A percentile compares a stretch with the other conserved stretches of the same genome.
Evolutionary conservation across 2,888 invertebrate species (phyloP).

Genomic region (Agriopis aurantiaria): DNA sequence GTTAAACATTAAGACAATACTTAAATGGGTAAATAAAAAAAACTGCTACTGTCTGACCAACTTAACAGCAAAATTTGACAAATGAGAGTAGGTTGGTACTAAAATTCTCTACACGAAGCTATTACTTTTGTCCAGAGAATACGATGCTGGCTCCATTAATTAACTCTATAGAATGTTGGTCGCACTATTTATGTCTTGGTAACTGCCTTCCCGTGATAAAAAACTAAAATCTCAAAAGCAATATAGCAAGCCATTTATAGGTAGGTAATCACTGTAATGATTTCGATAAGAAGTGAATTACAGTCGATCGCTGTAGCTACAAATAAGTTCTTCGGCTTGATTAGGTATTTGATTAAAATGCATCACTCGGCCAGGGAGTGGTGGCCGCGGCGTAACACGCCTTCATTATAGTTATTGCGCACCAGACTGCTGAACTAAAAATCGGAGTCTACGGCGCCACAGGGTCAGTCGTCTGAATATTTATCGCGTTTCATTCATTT

Average conservation of each 20-base stretch:
- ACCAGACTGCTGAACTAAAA: slow-evolving; percentile 56
- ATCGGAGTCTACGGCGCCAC: slow-evolving; percentile 51
- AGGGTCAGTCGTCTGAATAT: slow-evolving; percentile 71
- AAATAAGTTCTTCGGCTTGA: neutral
- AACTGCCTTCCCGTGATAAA: neutral
- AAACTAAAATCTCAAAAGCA: neutral
- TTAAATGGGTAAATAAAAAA: too few species aligned
- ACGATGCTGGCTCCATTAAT: too few species aligned
- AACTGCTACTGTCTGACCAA: too few species aligned
- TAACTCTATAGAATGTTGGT: too few species aligned
- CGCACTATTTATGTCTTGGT: neutral
- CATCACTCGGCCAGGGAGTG: slow-evolving; percentile 23
- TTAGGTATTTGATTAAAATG: slow-evolving; percentile 5
- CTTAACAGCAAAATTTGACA: too few species aligned
- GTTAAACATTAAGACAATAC: too few species aligned
- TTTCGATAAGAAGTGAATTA: neutral
- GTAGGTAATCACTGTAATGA: neutral
- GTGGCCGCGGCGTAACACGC: slow-evolving; percentile 31
- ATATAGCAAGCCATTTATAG: too few species aligned
- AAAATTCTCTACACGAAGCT: too few species aligned
- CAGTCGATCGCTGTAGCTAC: neutral
- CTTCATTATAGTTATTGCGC: slow-evolving; percentile 53
- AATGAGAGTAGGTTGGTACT: too few species aligned
- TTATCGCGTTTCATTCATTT: slow-evolving; percentile 66
- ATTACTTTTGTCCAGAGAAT: too few species aligned